Evolutionary conservation across 2,797 vertebrate genomes (phyloP).

Genomic region (Borostomias antarcticus): DNA sequence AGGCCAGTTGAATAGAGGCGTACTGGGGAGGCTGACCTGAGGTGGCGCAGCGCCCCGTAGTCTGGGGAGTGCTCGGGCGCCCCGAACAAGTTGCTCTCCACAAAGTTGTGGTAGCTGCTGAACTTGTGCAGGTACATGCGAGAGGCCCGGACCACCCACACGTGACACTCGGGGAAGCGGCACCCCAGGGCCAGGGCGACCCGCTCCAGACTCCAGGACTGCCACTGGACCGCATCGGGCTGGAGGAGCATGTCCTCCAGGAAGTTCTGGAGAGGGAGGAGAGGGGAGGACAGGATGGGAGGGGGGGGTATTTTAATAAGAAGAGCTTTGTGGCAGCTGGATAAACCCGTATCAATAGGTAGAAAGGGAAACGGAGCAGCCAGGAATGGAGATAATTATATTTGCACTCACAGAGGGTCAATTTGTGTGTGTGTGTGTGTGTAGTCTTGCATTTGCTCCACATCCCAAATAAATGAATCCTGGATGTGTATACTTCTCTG

Average conservation of each 20-base stretch:
- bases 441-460: too few relatives aligned
- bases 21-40: slow-evolving; percentile 67
- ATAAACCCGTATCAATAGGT: too few relatives aligned
- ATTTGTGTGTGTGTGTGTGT: background rate
- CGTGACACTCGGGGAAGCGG: slow-evolving; percentile 83
- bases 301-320: background rate
- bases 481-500: background rate
- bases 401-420: background rate
- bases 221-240: slow-evolving; percentile 88
- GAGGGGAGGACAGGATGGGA: background rate
- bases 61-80: slow-evolving; percentile 87
- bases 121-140: slow-evolving; percentile 97
- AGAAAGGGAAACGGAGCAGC: background rate
- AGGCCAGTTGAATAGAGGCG: background rate
- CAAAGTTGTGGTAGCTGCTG: slow-evolving; percentile 96
- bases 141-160: slow-evolving; percentile 93
- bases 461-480: too few relatives aligned
- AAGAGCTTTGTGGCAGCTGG: too few relatives aligned
- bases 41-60: slow-evolving; percentile 85
- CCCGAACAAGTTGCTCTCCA: slow-evolving; percentile 94
- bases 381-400: background rate
- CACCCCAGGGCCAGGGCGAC: slow-evolving; percentile 80
- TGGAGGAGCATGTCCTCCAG: slow-evolving; percentile 89
- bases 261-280: slow-evolving; percentile 81
- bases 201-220: slow-evolving; percentile 92